These are phyloP conservation scores for Sebastes hopkinsi DNA, from an alignment of 2,797 vertebrate species.

Conservation along the genomic window DNA sequence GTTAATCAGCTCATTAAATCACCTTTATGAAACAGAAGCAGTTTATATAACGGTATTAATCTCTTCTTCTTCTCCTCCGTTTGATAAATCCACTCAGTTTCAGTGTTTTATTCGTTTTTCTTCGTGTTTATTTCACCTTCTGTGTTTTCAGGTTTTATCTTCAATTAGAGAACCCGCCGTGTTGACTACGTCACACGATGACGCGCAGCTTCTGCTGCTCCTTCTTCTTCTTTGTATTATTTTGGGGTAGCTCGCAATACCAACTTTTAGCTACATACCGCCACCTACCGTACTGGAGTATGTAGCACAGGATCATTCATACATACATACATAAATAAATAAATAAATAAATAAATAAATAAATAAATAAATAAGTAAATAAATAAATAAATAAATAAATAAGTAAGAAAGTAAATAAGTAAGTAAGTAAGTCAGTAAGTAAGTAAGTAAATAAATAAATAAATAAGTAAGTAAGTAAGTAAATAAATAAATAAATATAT, in stretches of 20 bases:
- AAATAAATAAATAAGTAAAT: too few relatives aligned
- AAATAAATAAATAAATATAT: too few relatives aligned
- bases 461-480: too few relatives aligned
- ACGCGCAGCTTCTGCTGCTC: neutral
- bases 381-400: too few relatives aligned
- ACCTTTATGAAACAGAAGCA: neutral
- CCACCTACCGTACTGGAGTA: neutral
- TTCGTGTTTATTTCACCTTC: neutral
- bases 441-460: too few relatives aligned
- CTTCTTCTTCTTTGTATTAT: neutral
- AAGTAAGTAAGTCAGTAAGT: rapidly evolving
- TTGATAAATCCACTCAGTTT: neutral
- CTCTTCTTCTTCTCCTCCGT: neutral
- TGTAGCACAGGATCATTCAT: neutral
- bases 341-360: rapidly evolving
- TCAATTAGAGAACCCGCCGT: neutral
- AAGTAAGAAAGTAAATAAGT: rapidly evolving
- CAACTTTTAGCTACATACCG: neutral
- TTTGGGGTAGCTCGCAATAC: neutral
- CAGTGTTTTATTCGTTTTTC: neutral
- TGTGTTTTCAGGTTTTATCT: neutral
- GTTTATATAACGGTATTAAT: too few relatives aligned
- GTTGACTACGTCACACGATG: neutral
- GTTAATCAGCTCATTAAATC: neutral
- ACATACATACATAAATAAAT: too few relatives aligned